Conservation (phyloP, 2,888 invertebrate species). For the Spilarctia lutea region DNA sequence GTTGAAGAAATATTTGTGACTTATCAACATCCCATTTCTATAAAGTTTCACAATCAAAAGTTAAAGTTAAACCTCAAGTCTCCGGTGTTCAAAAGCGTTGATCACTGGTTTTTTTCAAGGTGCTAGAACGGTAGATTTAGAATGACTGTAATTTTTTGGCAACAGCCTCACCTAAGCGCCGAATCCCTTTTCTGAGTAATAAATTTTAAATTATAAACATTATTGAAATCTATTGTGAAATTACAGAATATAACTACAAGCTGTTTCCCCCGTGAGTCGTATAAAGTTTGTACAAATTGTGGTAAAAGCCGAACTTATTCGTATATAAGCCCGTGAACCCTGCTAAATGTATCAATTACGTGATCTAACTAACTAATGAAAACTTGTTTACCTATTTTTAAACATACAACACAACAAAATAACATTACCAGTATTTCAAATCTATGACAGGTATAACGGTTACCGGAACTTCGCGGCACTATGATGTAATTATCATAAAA, state of each 20-base stretch:
- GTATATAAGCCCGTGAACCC: background rate
- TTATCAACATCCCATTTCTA: no score
- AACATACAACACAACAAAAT: conserved; percentile 52
- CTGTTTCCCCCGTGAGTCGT: background rate
- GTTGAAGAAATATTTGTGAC: no score
- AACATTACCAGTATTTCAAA: conserved; percentile 71
- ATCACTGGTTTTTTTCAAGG: no score
- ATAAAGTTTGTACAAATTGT: background rate
- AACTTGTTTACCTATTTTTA: conserved; percentile 62
- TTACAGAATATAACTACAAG: background rate
- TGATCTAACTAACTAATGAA: conserved; percentile 41
- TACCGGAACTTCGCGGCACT: conserved; percentile 62
- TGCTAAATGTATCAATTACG: conserved; percentile 15
- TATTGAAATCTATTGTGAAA: background rate
- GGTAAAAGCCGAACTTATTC: background rate
- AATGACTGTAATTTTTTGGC: background rate
- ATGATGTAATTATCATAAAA: conserved; percentile 44
- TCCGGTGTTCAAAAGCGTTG: no score
- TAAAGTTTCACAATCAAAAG: no score
- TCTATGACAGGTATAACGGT: conserved; percentile 72
- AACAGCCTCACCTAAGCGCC: no score
- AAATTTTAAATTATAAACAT: background rate
- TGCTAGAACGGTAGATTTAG: no score
- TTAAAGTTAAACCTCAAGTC: no score
- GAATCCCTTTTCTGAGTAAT: background rate